A percentile compares a stretch with the other conserved stretches of the same genome.
Evolutionary conservation across 2,113 vertebrate genomes (phyloP).

Genomic region (Ciconia boyciana): DNA sequence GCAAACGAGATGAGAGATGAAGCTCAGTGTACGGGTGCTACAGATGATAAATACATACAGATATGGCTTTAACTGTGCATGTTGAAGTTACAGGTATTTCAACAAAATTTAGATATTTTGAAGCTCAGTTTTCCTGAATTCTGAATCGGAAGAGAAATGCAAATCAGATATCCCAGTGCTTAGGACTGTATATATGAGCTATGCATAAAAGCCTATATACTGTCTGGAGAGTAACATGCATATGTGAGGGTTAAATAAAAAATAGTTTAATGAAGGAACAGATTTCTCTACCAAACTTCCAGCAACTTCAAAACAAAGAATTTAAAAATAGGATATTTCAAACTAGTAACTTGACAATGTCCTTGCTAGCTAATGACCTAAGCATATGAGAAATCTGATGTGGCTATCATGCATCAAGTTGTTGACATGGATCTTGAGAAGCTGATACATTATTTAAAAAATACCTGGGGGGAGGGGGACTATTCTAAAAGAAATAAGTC

Average conservation of each 20-base stretch:
- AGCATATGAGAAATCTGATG: neutral
- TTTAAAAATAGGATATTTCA: neutral
- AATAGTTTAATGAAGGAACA: neutral
- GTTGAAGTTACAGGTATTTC: neutral
- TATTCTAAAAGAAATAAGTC: neutral
- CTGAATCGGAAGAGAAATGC: neutral
- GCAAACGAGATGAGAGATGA: neutral
- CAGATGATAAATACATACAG: neutral
- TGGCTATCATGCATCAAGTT: neutral
- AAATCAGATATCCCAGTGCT: neutral
- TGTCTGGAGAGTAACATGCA: neutral
- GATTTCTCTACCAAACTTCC: neutral
- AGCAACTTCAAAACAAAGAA: neutral
- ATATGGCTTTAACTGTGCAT: neutral
- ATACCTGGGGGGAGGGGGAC: neutral
- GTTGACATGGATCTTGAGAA: neutral
- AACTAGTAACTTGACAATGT: neutral
- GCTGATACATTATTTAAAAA: neutral
- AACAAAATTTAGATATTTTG: neutral
- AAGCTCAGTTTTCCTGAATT: neutral
- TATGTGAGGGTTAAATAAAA: neutral
- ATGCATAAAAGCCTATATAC: neutral
- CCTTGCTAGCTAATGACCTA: neutral
- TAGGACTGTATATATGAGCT: neutral
- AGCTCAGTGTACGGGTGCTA: neutral